Evolutionary conservation across 2,797 vertebrate genomes (phyloP).

Genomic region (Mallotus villosus): DNA sequence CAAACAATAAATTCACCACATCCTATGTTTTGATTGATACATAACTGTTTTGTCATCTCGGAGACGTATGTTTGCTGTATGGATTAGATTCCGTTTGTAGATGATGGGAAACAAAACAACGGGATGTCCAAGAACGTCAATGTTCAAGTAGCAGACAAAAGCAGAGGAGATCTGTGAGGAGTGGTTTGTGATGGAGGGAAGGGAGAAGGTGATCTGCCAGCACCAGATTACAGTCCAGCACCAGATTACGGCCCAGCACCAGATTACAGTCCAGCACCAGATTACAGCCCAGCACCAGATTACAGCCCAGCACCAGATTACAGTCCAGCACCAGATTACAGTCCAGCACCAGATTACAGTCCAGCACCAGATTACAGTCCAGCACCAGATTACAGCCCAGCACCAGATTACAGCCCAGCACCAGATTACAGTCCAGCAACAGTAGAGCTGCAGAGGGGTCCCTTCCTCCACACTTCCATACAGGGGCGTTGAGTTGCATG

Average conservation of each 20-base stretch:
- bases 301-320: background rate
- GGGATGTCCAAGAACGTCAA: slow-evolving; percentile 20
- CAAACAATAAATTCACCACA: slow-evolving; percentile 19
- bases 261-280: background rate
- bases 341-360: too few relatives aligned
- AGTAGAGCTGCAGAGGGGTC: slow-evolving; percentile 9
- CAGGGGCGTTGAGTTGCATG: too few relatives aligned
- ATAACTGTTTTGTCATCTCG: slow-evolving; percentile 21
- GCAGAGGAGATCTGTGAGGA: background rate
- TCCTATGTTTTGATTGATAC: slow-evolving; percentile 1
- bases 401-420: too few relatives aligned
- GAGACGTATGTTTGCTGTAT: slow-evolving; percentile 30
- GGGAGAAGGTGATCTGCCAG: too few relatives aligned
- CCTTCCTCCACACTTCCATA: too few relatives aligned
- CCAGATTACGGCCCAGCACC: background rate
- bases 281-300: background rate
- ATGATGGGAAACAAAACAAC: slow-evolving; percentile 4
- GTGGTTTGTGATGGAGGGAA: background rate
- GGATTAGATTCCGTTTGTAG: slow-evolving; percentile 26
- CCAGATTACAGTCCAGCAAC: background rate
- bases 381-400: too few relatives aligned
- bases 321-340: too few relatives aligned
- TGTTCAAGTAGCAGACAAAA: background rate
- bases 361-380: too few relatives aligned
- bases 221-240: background rate